A percentile compares a stretch with the other conserved stretches of the same genome.
Evolutionary conservation across 2,888 invertebrate genomes (phyloP).

Genomic region (Drosophila monieri): DNA sequence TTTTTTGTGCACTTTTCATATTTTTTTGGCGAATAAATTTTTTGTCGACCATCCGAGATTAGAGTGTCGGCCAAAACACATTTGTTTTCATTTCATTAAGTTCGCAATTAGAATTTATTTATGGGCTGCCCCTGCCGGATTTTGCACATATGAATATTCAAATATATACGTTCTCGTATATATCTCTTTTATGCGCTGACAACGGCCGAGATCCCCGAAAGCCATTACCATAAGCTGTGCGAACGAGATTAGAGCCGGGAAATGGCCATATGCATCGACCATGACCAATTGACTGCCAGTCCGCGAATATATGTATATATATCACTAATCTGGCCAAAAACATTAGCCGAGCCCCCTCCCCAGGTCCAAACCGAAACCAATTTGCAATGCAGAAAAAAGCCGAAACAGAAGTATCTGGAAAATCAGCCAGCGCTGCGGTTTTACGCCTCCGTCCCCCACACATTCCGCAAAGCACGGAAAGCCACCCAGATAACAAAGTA

Average conservation of each 20-base stretch:
- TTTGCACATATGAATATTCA: slow-evolving; percentile 32
- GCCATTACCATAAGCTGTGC: slow-evolving; percentile 60
- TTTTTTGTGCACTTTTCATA: slow-evolving; percentile 3
- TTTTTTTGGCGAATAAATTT: slow-evolving; percentile 11
- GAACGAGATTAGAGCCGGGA: slow-evolving; percentile 54
- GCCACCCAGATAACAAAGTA: slow-evolving; percentile 44
- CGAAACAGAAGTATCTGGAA: slow-evolving; percentile 37
- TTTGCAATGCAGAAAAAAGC: slow-evolving; percentile 32
- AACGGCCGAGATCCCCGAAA: slow-evolving; percentile 42
- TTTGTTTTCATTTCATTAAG: slow-evolving; percentile 72
- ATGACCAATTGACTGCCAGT: slow-evolving; percentile 55
- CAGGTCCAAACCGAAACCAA: slow-evolving; percentile 24
- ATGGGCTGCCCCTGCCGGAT: slow-evolving; percentile 34
- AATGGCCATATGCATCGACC: slow-evolving; percentile 46
- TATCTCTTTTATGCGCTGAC: slow-evolving; percentile 40
- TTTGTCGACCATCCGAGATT: slow-evolving; percentile 31
- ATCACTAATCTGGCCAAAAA: slow-evolving; percentile 56
- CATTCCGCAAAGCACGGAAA: slow-evolving; percentile 32
- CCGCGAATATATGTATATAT: slow-evolving; percentile 46
- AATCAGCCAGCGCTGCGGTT: slow-evolving; percentile 47
- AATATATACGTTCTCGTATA: slow-evolving; percentile 5
- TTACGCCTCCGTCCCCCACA: slow-evolving; percentile 15
- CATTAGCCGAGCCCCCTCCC: slow-evolving; percentile 23
- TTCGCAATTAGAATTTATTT: slow-evolving; percentile 69
- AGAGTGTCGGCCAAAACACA: slow-evolving; percentile 36